Evolutionary conservation across 53 echinoderm and acorn worm genomes (phyloP).

Genomic region (Crossaster papposus): DNA sequence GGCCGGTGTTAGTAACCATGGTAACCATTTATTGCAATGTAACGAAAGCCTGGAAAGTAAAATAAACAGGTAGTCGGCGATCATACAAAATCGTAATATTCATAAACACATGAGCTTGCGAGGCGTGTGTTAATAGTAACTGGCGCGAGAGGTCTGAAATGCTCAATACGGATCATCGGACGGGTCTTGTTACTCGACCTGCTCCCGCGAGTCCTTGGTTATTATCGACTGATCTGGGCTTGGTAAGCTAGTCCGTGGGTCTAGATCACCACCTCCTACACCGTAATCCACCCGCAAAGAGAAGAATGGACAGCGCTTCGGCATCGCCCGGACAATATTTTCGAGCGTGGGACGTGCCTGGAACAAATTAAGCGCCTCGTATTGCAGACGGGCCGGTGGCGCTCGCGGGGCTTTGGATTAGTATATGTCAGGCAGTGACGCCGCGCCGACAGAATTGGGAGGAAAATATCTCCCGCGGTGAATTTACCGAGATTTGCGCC

Average conservation of each 20-base stretch:
- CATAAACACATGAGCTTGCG: not conserved
- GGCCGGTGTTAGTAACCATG: conserved; percentile 19
- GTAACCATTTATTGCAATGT: conserved; percentile 9
- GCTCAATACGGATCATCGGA: not conserved
- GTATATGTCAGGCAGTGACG: not conserved
- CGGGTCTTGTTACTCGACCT: conserved; percentile 11
- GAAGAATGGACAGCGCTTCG: not conserved
- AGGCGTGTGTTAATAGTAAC: not conserved
- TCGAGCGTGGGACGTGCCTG: conserved; percentile 13
- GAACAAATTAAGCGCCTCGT: conserved; percentile 31
- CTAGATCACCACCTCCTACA: not conserved
- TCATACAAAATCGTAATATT: not conserved
- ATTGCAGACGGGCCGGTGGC: not conserved
- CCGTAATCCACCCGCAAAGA: conserved; percentile 12
- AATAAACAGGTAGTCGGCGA: not conserved
- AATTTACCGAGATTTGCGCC: not conserved
- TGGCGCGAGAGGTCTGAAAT: not conserved
- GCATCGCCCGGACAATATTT: conserved; percentile 41
- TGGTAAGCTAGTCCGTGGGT: not conserved
- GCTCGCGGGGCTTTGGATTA: not conserved
- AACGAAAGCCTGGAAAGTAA: not conserved
- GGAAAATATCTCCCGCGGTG: not conserved
- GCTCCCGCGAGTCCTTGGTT: not conserved
- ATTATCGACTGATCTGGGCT: conserved; percentile 33
- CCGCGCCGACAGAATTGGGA: not conserved